phyloP scores from a whole-genome alignment of 2,113 vertebrate species.

The Pantherophis guttatus region DNA sequence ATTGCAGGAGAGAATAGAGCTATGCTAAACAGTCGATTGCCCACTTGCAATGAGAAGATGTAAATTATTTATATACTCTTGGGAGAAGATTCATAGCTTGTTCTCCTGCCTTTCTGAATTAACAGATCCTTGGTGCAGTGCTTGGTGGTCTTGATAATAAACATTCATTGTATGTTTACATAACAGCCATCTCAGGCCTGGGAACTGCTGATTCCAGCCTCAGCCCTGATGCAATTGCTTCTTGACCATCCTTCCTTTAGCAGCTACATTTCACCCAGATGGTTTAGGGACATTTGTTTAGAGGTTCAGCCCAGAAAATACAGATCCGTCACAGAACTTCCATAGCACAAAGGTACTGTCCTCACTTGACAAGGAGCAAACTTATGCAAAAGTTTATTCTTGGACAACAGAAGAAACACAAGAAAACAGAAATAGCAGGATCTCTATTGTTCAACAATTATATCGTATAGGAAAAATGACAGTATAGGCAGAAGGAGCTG shows the following conservation, averaged over 20 bases:
- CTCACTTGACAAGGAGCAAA: not conserved
- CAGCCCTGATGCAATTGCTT: not conserved
- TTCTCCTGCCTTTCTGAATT: not conserved
- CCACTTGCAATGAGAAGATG: not conserved
- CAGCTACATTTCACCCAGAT: not conserved
- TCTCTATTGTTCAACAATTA: not conserved
- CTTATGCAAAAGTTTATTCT: not conserved
- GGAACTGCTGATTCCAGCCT: not conserved
- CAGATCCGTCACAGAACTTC: not conserved
- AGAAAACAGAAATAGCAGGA: not conserved
- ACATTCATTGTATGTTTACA: not conserved
- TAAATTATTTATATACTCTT: not conserved
- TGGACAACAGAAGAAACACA: not conserved
- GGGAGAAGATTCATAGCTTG: not conserved
- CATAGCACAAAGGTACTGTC: not conserved
- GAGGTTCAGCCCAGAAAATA: not conserved
- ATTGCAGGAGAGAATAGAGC: not conserved
- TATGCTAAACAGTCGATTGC: not conserved
- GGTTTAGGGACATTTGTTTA: not conserved
- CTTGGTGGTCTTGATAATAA: not conserved
- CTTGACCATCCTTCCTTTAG: not conserved
- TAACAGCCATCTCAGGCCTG: not conserved
- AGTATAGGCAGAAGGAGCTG: not conserved
- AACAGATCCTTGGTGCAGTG: not conserved
- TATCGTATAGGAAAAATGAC: not conserved